These are phyloP conservation scores for Cyprinodon tularosa DNA, from an alignment of 2,113 vertebrate genomes.

Conservation along the genomic window DNA sequence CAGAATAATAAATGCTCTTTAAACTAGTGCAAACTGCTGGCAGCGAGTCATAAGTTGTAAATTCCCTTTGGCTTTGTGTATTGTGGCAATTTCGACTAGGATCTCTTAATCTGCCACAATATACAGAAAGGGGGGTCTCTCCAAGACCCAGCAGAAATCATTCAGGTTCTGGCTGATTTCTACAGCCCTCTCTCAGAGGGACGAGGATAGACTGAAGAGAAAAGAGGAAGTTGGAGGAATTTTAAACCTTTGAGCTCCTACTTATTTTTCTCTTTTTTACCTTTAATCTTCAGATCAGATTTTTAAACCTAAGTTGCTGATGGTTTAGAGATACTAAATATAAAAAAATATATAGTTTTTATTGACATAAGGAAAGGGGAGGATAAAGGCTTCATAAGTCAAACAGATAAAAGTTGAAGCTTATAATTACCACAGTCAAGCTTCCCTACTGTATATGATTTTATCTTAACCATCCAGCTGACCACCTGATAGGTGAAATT, in stretches of 20 bases:
- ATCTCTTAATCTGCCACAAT: too few species aligned
- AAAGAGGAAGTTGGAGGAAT: neutral
- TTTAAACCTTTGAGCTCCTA: neutral
- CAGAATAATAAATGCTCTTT: too few species aligned
- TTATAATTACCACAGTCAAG: neutral
- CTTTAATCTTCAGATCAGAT: neutral
- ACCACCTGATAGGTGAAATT: conserved; percentile 27
- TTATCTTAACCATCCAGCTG: conserved; percentile 25
- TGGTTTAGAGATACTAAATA: neutral
- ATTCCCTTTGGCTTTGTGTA: too few species aligned
- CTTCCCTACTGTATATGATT: neutral
- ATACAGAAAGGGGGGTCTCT: neutral
- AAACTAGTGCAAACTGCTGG: too few species aligned
- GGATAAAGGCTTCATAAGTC: neutral
- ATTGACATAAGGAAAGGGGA: neutral
- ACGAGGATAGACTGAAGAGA: neutral
- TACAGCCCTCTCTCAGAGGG: neutral
- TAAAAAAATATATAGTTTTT: neutral
- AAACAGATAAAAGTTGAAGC: conserved; percentile 12
- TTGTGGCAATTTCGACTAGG: too few species aligned
- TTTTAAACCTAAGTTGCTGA: neutral
- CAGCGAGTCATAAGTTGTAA: too few species aligned
- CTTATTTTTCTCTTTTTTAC: neutral
- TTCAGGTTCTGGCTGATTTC: too few species aligned
- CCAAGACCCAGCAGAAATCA: neutral